Percentiles rank a stretch among this genome's conserved stretches.
These are phyloP conservation scores for Tylochromis polylepis DNA, from an alignment of 2,113 vertebrate genomes.

Conservation along the genomic window DNA sequence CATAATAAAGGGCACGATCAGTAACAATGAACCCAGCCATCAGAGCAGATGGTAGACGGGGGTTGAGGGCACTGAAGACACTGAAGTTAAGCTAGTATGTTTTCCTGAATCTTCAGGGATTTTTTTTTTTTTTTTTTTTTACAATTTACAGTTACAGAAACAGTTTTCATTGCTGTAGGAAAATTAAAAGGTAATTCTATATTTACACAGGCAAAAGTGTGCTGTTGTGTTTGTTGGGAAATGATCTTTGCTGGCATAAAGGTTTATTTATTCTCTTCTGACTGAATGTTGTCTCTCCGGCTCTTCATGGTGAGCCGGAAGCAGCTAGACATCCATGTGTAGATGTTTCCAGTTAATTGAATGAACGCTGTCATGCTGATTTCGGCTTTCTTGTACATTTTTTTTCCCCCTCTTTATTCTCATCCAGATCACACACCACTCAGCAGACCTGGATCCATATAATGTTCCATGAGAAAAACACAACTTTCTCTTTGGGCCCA, in stretches of 20 bases:
- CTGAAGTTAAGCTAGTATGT: no score
- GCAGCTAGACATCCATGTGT: neutral
- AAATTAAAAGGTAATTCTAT: neutral
- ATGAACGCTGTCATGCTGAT: neutral
- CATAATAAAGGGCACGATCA: neutral
- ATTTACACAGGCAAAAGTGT: neutral
- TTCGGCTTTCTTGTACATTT: neutral
- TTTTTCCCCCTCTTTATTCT: fast-evolving
- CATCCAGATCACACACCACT: neutral
- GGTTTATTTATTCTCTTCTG: neutral
- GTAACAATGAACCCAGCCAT: neutral
- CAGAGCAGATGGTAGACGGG: neutral
- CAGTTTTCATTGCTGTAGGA: neutral
- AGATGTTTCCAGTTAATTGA: neutral
- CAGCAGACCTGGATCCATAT: neutral
- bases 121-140: no score
- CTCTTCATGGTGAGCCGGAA: neutral
- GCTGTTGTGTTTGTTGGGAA: neutral
- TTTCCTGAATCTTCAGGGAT: no score
- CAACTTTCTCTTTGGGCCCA: neutral
- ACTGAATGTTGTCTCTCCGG: neutral
- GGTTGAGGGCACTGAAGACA: neutral
- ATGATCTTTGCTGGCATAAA: neutral
- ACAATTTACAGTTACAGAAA: neutral
- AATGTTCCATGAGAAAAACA: neutral